A percentile compares a stretch with the other conserved stretches of the same genome.
phyloP scores from a whole-genome alignment of 2,888 invertebrate genomes.

The Limnephilus rhombicus region DNA sequence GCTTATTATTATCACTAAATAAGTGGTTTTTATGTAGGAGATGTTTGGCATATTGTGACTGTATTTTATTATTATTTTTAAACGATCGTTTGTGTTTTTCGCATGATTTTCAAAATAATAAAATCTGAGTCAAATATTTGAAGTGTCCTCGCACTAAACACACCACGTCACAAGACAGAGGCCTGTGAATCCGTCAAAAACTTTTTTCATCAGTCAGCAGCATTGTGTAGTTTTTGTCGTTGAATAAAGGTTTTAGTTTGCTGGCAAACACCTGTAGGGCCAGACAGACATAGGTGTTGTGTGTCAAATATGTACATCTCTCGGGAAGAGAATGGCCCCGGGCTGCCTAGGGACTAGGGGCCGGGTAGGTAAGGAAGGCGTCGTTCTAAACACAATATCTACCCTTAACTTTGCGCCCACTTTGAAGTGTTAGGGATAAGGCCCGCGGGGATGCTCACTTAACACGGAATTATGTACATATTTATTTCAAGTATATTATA shows the following conservation, averaged over 20 bases:
- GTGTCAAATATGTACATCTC: slow-evolving; percentile 10
- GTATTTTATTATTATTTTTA: too few relatives aligned
- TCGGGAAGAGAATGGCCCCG: not conserved
- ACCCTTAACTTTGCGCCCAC: not conserved
- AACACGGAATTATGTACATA: not conserved
- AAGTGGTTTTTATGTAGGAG: too few relatives aligned
- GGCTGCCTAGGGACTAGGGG: not conserved
- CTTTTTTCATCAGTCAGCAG: not conserved
- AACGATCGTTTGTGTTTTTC: too few relatives aligned
- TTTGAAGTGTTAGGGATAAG: not conserved
- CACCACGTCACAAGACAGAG: not conserved
- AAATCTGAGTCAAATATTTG: not conserved
- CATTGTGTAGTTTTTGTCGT: not conserved
- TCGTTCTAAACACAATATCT: not conserved
- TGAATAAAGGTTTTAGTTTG: not conserved
- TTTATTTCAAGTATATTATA: not conserved
- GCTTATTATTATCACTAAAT: too few relatives aligned
- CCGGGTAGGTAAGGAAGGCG: not conserved
- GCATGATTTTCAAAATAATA: not conserved
- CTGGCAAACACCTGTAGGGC: not conserved
- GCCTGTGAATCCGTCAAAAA: not conserved
- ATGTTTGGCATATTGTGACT: too few relatives aligned
- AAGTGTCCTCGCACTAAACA: not conserved
- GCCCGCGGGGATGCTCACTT: not conserved
- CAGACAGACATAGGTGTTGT: not conserved